Evolutionary conservation across 2,888 invertebrate species (phyloP).

Genomic region (Lochmaea crataegi): DNA sequence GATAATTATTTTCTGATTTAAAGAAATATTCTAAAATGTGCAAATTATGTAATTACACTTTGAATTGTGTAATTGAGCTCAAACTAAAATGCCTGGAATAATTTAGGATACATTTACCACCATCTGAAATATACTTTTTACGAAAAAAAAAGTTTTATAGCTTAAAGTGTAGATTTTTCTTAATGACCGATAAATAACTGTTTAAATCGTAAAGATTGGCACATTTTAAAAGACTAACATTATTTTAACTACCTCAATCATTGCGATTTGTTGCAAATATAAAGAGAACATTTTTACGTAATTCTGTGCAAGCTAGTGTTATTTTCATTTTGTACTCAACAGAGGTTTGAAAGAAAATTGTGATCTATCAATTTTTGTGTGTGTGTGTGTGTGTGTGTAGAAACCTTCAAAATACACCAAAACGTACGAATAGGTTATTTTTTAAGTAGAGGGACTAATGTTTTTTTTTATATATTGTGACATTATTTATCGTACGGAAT

Average conservation of each 20-base stretch:
- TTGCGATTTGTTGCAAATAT: too few relatives aligned
- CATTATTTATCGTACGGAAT: conserved; percentile 3
- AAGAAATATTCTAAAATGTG: too few relatives aligned
- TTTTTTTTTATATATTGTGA: conserved; percentile 25
- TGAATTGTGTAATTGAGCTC: too few relatives aligned
- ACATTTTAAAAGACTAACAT: neutral
- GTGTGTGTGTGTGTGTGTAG: conserved; percentile 6
- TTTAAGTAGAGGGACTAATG: conserved; percentile 25
- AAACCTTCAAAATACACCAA: conserved; percentile 32
- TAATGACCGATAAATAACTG: neutral
- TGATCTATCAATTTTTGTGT: conserved; percentile 23
- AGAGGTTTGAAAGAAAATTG: conserved; percentile 29
- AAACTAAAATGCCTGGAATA: too few relatives aligned
- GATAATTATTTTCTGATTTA: too few relatives aligned
- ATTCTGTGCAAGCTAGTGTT: conserved; percentile 33
- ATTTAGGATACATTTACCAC: too few relatives aligned
- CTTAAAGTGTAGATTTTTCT: neutral
- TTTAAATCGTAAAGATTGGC: neutral
- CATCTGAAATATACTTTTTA: too few relatives aligned
- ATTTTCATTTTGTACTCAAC: conserved; percentile 25
- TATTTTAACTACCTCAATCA: conserved; percentile 8
- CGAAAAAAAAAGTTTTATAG: too few relatives aligned
- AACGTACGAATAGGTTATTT: conserved; percentile 31
- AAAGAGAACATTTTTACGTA: conserved; percentile 10
- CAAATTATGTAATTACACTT: too few relatives aligned